phyloP scores from a whole-genome alignment of 2,797 vertebrate species.

The Syncerus caffer region DNA sequence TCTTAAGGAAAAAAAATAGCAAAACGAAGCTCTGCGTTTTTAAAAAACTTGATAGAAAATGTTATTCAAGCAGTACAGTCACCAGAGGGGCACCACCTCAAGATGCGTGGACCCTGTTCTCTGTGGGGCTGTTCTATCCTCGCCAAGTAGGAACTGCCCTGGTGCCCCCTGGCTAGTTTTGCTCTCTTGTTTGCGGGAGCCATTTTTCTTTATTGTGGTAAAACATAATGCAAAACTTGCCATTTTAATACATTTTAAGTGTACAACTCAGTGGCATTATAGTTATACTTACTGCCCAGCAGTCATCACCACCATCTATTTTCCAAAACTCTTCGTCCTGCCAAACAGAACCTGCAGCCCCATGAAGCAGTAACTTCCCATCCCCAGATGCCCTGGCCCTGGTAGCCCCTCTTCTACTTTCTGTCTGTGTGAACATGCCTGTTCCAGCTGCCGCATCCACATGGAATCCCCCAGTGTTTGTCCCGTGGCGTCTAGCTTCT shows the following conservation, averaged over 20 bases:
- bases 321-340: neutral
- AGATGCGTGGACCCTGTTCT: accelerated
- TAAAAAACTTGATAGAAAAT: neutral
- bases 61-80: neutral
- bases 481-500: neutral
- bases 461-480: neutral
- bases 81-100: neutral
- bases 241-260: neutral
- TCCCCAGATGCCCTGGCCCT: neutral
- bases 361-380: neutral
- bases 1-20: neutral
- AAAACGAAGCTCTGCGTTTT: neutral
- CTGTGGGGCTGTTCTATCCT: neutral
- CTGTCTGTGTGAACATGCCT: neutral
- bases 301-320: neutral
- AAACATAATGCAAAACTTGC: neutral
- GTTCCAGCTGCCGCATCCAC: accelerated
- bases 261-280: neutral
- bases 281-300: neutral
- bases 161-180: neutral
- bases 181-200: neutral
- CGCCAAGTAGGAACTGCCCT: too few relatives aligned
- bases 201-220: neutral
- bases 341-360: neutral
- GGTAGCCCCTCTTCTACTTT: neutral